phyloP scores from a whole-genome alignment of 1,140 invertebrate species.

The Panagrolaimus sp. region DNA sequence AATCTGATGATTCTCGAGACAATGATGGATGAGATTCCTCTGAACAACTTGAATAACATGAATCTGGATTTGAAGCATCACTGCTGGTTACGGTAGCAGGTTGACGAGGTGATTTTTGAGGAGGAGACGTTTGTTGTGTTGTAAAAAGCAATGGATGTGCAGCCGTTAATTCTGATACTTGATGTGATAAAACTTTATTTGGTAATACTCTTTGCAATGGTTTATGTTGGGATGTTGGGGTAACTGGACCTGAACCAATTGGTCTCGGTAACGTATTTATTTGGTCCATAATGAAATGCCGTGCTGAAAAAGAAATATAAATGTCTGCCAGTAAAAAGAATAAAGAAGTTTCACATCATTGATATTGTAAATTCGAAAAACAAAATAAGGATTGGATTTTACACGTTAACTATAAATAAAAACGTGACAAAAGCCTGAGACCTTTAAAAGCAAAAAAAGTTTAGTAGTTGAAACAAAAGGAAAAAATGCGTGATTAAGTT shows the following conservation, averaged over 20 bases:
- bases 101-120: background rate
- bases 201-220: slow-evolving; percentile 1
- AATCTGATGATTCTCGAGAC: slow-evolving; percentile 15
- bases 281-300: background rate
- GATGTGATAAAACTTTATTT: background rate
- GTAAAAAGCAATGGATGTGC: slow-evolving; percentile 29
- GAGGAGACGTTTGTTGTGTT: background rate
- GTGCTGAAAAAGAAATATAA: background rate
- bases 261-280: background rate
- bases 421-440: background rate
- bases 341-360: background rate
- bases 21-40: slow-evolving; percentile 24
- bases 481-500: background rate
- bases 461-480: background rate
- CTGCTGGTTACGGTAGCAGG: slow-evolving; percentile 1
- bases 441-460: background rate
- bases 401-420: background rate
- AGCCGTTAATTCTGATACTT: background rate
- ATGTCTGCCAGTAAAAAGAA: background rate
- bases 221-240: background rate
- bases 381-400: too few relatives aligned
- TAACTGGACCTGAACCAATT: background rate
- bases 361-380: background rate
- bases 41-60: slow-evolving; percentile 31
- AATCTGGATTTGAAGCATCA: slow-evolving; percentile 22